Base-by-base conservation (phyloP, 2,888 invertebrate species). In the Phymatocera aterrima region DNA sequence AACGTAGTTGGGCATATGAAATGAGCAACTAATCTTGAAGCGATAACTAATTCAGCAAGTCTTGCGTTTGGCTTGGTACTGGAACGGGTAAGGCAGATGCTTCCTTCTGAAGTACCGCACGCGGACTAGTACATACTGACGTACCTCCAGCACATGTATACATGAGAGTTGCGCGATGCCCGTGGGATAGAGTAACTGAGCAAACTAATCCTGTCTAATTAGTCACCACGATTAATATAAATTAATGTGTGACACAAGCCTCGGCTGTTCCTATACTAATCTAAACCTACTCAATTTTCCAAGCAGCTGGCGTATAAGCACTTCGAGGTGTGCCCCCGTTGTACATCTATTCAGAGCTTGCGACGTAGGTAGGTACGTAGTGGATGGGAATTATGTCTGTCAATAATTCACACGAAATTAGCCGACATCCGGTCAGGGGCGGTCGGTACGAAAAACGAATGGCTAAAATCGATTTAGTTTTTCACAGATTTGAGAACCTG, bases 161-260 rank as follows among this genome's bases (percentile, higher is more conserved):
- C 34, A 74, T 77, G 83, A 80, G 80, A 79, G 80, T 83, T 82
- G 79, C 83, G 84, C 80, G 78, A 80, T 83, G 48, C 84, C 65
- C 85, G 31, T 78, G 83, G 80, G 72, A 48, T n/a, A n/a, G n/a
- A 79, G 65, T 12, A 70, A 65, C 78, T 79, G 82, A 85, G 84
- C 83, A 82, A 83, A 81, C 75, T 81, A 78, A 70, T 80, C 80
- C 78, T 70, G 77, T 21, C 78, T 43, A 79, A 81, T 83, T 83
- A 74, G 75, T 74, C 81, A 81, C 81, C 80, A 43, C 84, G 81
- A 86, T 86, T 86, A 86, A 86, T 87, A 83, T 85, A 85, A 87
- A 88, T 87, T 86, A 87, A 86, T 84, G 84, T 80, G 79, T 78
- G 78, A 79, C 79, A 51, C 64, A 74, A 77, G 82, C 51, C 72